These are phyloP conservation scores for Synergus umbraculus DNA, from an alignment of 2,888 invertebrate species.

Conservation along the genomic window DNA sequence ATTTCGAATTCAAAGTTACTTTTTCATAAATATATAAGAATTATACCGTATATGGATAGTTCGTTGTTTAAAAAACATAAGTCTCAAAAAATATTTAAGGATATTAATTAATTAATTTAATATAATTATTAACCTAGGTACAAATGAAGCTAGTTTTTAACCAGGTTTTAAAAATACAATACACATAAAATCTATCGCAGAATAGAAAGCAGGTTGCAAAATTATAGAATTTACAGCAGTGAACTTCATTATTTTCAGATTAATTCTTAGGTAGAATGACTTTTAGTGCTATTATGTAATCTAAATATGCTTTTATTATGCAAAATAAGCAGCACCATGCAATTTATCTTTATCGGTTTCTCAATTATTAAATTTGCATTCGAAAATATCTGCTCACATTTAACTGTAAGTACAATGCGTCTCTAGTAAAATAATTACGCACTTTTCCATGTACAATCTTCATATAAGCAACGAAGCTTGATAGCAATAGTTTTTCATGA, in stretches of 20 bases:
- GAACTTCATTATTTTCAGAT: background rate
- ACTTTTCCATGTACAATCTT: background rate
- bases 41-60: background rate
- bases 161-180: background rate
- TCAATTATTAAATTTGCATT: background rate
- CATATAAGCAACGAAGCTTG: background rate
- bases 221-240: background rate
- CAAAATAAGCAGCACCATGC: slow-evolving; percentile 33
- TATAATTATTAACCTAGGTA: slow-evolving; percentile 8
- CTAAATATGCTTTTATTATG: slow-evolving; percentile 10
- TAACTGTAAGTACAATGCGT: slow-evolving; percentile 26
- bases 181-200: background rate
- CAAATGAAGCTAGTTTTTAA: background rate
- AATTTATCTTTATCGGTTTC: background rate
- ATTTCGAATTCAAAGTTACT: background rate
- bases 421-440: slow-evolving; percentile 20
- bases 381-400: background rate
- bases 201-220: background rate
- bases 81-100: slow-evolving; percentile 3
- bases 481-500: background rate
- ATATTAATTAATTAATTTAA: background rate
- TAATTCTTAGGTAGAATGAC: background rate
- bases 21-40: background rate
- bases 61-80: background rate
- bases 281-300: background rate